Conservation (phyloP, 2,888 invertebrate species). For the Diadromus collaris region DNA sequence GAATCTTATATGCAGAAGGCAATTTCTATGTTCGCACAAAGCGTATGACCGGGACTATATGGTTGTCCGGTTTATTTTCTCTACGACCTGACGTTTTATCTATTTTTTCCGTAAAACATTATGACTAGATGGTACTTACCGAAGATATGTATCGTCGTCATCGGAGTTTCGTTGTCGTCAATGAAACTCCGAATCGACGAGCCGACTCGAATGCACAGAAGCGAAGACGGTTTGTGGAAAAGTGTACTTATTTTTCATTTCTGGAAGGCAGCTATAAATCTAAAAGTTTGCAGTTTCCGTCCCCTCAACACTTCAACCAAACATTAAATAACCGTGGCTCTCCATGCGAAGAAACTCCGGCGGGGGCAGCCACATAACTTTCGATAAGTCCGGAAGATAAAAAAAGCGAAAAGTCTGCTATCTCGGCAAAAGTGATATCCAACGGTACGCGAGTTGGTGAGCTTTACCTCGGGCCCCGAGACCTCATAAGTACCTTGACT, state of each 20-base stretch:
- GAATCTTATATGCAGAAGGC: background rate
- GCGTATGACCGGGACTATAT: too few species aligned
- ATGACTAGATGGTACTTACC: background rate
- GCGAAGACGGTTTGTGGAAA: background rate
- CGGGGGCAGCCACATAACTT: slow-evolving; percentile 3
- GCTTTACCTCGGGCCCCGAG: slow-evolving; percentile 4
- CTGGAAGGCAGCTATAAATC: background rate
- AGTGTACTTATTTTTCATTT: background rate
- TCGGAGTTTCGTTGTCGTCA: background rate
- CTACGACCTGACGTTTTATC: background rate
- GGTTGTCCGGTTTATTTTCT: background rate
- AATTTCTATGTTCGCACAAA: background rate
- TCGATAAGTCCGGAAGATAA: slow-evolving; percentile 16
- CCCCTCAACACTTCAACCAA: slow-evolving; percentile 4
- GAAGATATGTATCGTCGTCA: background rate
- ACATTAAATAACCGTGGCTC: slow-evolving; percentile 20
- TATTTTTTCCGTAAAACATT: too few species aligned
- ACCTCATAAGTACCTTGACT: slow-evolving; percentile 26
- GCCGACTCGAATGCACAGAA: background rate
- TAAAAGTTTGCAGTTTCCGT: slow-evolving; percentile 4
- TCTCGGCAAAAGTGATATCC: slow-evolving; percentile 19
- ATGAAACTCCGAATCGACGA: background rate
- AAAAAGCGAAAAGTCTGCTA: slow-evolving; percentile 8
- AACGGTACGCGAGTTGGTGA: slow-evolving; percentile 11
- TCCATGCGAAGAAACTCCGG: slow-evolving; percentile 3